Percentiles rank a stretch among this genome's conserved stretches.
Conservation (phyloP, 2,888 invertebrate species). For the Coremacera marginata region DNA sequence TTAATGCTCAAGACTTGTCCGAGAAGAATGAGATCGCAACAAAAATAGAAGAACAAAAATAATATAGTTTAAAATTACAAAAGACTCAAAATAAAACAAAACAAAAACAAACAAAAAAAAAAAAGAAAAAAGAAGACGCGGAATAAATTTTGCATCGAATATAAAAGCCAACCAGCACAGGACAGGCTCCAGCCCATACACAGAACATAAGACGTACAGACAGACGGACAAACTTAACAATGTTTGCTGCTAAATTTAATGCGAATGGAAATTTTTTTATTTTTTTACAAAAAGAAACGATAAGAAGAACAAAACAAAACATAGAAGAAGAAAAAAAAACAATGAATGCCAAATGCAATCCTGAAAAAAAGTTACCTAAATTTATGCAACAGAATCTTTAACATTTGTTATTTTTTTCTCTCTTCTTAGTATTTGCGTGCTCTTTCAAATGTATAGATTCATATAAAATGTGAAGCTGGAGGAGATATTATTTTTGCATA, state of each 20-base stretch:
- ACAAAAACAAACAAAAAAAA: neutral
- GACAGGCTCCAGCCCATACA: neutral
- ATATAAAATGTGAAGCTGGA: too few relatives aligned
- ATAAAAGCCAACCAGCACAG: neutral
- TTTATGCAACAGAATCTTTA: constrained; percentile 15
- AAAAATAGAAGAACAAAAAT: constrained; percentile 23
- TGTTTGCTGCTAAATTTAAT: constrained; percentile 36
- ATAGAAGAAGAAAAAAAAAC: neutral
- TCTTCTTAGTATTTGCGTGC: too few relatives aligned
- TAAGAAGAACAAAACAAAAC: too few relatives aligned
- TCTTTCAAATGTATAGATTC: too few relatives aligned
- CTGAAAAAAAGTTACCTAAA: neutral
- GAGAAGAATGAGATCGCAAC: constrained; percentile 29
- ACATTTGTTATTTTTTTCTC: too few relatives aligned
- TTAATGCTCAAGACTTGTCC: constrained; percentile 17
- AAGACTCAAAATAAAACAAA: constrained; percentile 21
- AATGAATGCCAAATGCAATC: constrained; percentile 11
- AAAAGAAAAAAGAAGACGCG: neutral
- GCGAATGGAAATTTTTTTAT: constrained; percentile 27
- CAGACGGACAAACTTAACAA: constrained; percentile 20
- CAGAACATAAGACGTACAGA: neutral
- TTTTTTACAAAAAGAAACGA: neutral
- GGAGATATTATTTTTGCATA: too few relatives aligned
- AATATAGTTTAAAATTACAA: constrained; percentile 35
- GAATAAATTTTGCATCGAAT: constrained; percentile 28